Conservation (phyloP, 2,797 vertebrate species). For the Novumbra hubbsi region DNA sequence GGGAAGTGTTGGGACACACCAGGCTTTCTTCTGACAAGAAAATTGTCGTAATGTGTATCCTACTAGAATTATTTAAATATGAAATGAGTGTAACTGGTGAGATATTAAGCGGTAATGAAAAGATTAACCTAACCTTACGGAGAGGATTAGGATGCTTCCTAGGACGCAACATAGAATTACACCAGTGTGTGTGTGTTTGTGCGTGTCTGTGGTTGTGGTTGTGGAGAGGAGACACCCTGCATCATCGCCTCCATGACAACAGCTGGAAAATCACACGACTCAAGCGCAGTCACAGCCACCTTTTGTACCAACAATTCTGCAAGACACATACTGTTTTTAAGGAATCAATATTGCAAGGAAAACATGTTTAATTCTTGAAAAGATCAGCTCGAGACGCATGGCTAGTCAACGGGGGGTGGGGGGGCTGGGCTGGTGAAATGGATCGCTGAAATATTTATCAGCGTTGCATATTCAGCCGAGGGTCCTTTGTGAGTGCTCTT, state of each 20-base stretch:
- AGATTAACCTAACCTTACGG: not conserved
- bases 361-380: conserved; percentile 75
- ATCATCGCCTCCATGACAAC: not conserved
- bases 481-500: conserved; percentile 77
- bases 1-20: not conserved
- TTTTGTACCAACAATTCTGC: conserved; percentile 39
- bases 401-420: conserved; percentile 69
- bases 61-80: not conserved
- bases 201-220: conserved; percentile 16
- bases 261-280: not conserved
- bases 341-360: conserved; percentile 74
- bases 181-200: conserved; percentile 1
- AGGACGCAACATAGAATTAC: not conserved
- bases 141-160: conserved; percentile 4
- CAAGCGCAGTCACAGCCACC: conserved; percentile 19
- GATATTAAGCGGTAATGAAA: conserved; percentile 1
- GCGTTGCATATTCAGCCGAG: conserved; percentile 77
- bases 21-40: not conserved
- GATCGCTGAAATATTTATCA: conserved; percentile 81
- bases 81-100: not conserved
- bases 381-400: conserved; percentile 71
- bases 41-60: not conserved
- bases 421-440: conserved; percentile 71
- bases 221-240: not conserved
- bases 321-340: conserved; percentile 44